Evolutionary conservation across 2,113 vertebrate genomes (phyloP).

Genomic region (Gymnarchus niloticus): DNA sequence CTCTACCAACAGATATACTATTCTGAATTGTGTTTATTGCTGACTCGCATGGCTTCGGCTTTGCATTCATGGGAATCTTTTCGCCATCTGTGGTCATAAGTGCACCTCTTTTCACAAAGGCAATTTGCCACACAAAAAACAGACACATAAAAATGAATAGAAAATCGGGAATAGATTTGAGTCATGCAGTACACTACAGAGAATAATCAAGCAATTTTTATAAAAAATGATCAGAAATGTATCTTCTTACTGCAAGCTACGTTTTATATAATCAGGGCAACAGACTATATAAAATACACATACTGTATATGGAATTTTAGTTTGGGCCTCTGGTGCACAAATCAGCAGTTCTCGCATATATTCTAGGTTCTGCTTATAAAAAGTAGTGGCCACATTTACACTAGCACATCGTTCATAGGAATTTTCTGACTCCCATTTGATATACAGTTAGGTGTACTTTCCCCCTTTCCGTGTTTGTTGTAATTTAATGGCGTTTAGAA

Average conservation of each 20-base stretch:
- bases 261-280: not conserved
- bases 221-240: not conserved
- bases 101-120: too few species aligned
- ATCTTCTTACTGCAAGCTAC: not conserved
- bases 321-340: not conserved
- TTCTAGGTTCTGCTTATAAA: not conserved
- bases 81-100: too few species aligned
- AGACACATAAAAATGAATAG: not conserved
- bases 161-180: not conserved
- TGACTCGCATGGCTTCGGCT: too few species aligned
- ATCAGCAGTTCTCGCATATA: not conserved
- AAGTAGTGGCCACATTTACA: not conserved
- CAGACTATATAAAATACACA: too few species aligned
- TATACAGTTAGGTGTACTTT: not conserved
- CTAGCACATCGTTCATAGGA: too few species aligned
- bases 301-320: not conserved
- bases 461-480: not conserved
- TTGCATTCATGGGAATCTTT: too few species aligned
- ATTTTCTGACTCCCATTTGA: too few species aligned
- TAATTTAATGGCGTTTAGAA: not conserved
- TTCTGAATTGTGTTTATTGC: too few species aligned
- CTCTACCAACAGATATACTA: too few species aligned
- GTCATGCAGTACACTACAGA: not conserved
- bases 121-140: too few species aligned
- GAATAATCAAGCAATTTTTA: not conserved